phyloP scores from a whole-genome alignment of 92 coral and sea anemone genomes.

The Scolanthus callimorphus region DNA sequence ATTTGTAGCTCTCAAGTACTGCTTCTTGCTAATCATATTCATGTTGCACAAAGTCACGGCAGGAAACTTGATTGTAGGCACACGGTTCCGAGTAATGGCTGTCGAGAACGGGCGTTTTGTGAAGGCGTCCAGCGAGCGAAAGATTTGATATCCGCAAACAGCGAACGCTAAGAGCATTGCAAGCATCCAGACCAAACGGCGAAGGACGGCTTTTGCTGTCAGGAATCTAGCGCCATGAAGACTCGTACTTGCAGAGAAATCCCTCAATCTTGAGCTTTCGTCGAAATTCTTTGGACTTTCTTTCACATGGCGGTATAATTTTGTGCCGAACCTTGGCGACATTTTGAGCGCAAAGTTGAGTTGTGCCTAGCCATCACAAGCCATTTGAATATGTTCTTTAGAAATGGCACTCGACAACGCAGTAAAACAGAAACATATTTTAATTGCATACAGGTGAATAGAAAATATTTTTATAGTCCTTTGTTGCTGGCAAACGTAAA shows the following conservation, averaged over 20 bases:
- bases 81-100: not conserved
- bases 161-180: not conserved
- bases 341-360: no score
- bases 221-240: not conserved
- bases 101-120: not conserved
- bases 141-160: not conserved
- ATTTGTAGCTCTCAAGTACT: not conserved
- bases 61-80: constrained; percentile 6
- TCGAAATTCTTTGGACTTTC: no score
- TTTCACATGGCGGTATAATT: no score
- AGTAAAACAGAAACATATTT: no score
- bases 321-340: no score
- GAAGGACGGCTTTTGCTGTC: not conserved
- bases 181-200: not conserved
- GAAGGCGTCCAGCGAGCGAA: not conserved
- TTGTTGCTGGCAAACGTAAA: no score
- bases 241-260: not conserved
- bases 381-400: no score
- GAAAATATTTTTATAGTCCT: no score
- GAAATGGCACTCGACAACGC: no score
- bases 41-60: constrained; percentile 32
- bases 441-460: no score
- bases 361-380: no score
- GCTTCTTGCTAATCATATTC: not conserved
- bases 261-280: not conserved